Evolutionary conservation across 2,888 invertebrate genomes (phyloP), one percentile per base, ranked within the genome.

Genomic region (Apodemia zela): DNA sequence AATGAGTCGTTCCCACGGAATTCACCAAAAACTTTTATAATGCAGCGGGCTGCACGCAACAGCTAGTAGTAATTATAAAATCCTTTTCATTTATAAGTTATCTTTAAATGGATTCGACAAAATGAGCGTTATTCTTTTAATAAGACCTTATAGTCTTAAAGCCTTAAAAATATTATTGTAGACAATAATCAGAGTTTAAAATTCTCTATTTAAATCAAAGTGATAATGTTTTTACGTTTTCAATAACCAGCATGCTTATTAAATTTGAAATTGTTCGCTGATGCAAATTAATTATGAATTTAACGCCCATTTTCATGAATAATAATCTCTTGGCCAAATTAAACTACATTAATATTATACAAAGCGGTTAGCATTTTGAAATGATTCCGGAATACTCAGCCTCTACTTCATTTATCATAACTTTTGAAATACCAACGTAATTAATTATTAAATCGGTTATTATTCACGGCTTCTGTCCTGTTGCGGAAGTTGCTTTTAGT

Each of bases 241-340:
- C 35, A 35, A 35, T 17, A n/a, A 47, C 47, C 2, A 2, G n/a
- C 47, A 47, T 47, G n/a, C 2, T 47, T 47, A 47, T 47, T 47
- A 6, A 47, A 17, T 47, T 47, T 47, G 10, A 6, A 8, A 38
- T 11, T 51, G 21, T 21, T 51, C 21, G 3, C 11, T 18, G 51
- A 11, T 13, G 51, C 11, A 21, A 54, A 54, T 54, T 54, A 54
- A 54, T 54, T 54, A 54, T 25, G 5, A 54, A 54, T 54, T 54
- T 54, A 13, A 25, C 25, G 54, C 21, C 13, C 15, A 25, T 54
- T 54, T 54, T 54, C 54, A 54, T 54, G 54, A 54, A 54, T 25
- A 54, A 54, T 51, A 51, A 38, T 21, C 51, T 25, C 54, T 21
- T 11, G 21, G 25, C 1, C 18, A 21, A 54, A 15, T 54, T 54